Conservation (phyloP, 2,113 vertebrate species). For the Puma concolor region DNA sequence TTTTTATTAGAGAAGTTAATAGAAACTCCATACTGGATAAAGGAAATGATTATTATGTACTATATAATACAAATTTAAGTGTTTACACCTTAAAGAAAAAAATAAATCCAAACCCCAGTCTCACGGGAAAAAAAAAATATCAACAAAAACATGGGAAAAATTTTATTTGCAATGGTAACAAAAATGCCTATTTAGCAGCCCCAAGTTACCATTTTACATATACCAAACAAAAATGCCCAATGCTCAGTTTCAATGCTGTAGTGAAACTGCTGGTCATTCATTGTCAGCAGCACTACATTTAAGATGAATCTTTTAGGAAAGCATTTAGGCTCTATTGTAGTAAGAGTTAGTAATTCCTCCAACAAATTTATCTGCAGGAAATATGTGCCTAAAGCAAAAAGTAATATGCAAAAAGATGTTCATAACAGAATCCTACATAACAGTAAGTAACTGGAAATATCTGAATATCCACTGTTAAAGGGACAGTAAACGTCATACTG, state of each 20-base stretch:
- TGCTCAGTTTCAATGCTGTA: neutral
- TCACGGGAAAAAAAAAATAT: neutral
- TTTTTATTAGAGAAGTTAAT: neutral
- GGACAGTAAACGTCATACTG: neutral
- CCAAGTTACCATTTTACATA: neutral
- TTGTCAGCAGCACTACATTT: neutral
- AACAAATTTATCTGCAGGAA: neutral
- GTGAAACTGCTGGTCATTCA: neutral
- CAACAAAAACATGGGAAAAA: neutral
- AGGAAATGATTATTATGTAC: neutral
- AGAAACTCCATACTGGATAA: conserved; percentile 3
- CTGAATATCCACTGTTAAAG: neutral
- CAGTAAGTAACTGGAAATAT: neutral
- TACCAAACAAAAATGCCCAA: neutral
- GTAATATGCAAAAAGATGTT: neutral
- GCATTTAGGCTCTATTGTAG: neutral
- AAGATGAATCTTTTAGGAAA: neutral
- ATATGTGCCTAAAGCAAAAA: neutral
- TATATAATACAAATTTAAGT: neutral
- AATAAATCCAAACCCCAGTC: neutral
- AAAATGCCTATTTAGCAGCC: neutral
- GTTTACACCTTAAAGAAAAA: neutral
- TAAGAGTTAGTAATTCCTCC: neutral
- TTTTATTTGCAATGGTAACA: neutral
- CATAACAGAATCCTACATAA: neutral